Base-by-base conservation (phyloP, 2,888 invertebrate species). In the Chloroclysta siterata region DNA sequence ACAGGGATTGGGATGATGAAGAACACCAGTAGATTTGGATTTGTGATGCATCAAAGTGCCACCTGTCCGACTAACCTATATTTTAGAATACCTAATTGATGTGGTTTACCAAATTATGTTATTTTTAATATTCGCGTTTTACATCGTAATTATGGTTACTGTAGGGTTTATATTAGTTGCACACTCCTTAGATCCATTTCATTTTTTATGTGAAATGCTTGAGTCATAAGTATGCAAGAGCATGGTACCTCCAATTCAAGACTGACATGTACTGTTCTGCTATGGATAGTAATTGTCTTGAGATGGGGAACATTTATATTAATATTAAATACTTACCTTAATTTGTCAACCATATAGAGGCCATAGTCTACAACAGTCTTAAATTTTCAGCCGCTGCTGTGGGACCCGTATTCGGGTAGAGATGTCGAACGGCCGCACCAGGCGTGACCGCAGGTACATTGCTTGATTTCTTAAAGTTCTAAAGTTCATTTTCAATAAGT, bases 401-500 rank as follows among this genome's bases (percentile, higher is more conserved):
- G 98, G 98, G 10, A 96, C 97, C 33, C 95, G 98, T 79, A 97
- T 98, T 57, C 95, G 98, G 67, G 98, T 98, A 14, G 98, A 98
- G 92, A 98, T 98, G 98, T 98, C 98, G 0, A 97, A 96, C 69
- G 98, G 98, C 0, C 94, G 97, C 74, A 97, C 96, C 55, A 94
- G 97, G 56, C 94, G 95, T 73, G 96, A 95, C 60, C 95, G 95
- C 63, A 95, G 94, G 69, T 63, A 58, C 48, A 54, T 62, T 64
- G 47, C 53, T 66, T 48, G 10, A 70, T 56, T 66, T 64, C 52
- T 64, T 63, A 60, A 1, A 36, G 44, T 42, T 46, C 14, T 39
- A 1, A 51, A 44, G 5, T 28, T 53, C 6, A 52, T 57, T 47
- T 17, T 29, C 51, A 44, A 53, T 62, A 42, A 42, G 14, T 48